Conservation (phyloP, 1,140 invertebrate species). For the Galleria mellonella region DNA sequence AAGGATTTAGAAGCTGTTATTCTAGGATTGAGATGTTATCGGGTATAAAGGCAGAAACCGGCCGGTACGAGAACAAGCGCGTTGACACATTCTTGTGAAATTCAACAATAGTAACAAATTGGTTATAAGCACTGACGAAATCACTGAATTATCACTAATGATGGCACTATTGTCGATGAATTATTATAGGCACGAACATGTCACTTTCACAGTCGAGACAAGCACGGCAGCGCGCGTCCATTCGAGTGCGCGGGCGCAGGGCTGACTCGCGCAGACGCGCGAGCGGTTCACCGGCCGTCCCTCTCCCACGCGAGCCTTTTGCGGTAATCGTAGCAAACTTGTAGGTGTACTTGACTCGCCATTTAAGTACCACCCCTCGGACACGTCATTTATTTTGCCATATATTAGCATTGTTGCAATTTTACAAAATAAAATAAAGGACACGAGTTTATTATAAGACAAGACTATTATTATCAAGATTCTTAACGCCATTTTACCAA, state of each 20-base stretch:
- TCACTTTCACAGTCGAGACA: constrained; percentile 42
- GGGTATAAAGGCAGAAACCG: constrained; percentile 4
- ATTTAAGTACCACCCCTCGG: constrained; percentile 49
- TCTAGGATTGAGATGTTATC: constrained; percentile 7
- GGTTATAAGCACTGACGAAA: constrained; percentile 1
- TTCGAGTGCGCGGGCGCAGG: constrained; percentile 45
- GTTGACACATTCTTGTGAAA: constrained; percentile 6
- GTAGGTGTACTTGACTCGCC: constrained; percentile 57
- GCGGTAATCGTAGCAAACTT: constrained; percentile 29
- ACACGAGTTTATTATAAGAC: too few relatives aligned
- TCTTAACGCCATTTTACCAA: too few relatives aligned
- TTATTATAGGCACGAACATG: constrained; percentile 18
- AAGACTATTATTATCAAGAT: too few relatives aligned
- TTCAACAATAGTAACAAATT: constrained; percentile 9
- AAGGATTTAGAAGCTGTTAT: constrained; percentile 6
- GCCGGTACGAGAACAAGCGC: constrained; percentile 7
- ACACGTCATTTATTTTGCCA: not conserved
- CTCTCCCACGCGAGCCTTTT: constrained; percentile 42
- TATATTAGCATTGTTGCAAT: too few relatives aligned
- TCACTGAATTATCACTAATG: constrained; percentile 4
- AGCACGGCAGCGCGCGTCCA: constrained; percentile 30
- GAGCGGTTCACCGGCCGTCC: constrained; percentile 11
- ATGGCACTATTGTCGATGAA: constrained; percentile 10
- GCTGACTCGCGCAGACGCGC: constrained; percentile 40
- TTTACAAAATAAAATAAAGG: too few relatives aligned